phyloP scores from a whole-genome alignment of 2,888 invertebrate genomes.

The Dichetophora obliterata region DNA sequence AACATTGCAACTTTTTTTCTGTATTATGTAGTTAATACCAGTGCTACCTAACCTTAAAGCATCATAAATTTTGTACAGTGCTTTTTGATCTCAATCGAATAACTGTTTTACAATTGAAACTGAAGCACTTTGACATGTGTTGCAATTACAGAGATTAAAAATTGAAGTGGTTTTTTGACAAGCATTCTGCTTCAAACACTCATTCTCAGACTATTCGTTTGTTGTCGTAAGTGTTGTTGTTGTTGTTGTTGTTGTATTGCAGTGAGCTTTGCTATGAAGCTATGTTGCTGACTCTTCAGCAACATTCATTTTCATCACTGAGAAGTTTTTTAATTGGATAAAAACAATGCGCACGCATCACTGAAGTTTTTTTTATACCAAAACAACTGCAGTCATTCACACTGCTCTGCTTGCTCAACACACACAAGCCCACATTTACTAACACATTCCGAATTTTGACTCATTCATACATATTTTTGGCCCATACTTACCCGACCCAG shows the following conservation, averaged over 20 bases:
- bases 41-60: too few relatives aligned
- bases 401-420: slow-evolving; percentile 6
- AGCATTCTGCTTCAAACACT: neutral
- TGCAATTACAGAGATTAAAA: slow-evolving; percentile 9
- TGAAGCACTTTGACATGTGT: slow-evolving; percentile 21
- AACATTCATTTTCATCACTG: neutral
- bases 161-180: slow-evolving; percentile 14
- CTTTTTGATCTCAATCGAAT: neutral
- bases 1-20: too few relatives aligned
- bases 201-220: neutral
- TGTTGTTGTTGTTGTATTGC: too few relatives aligned
- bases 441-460: neutral
- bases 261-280: neutral
- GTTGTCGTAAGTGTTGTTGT: too few relatives aligned
- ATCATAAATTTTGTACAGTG: neutral
- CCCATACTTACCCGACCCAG: slow-evolving; percentile 68
- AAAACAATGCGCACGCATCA: slow-evolving; percentile 34
- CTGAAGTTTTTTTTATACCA: slow-evolving; percentile 29
- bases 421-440: neutral
- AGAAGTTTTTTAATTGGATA: slow-evolving; percentile 21
- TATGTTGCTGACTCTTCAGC: neutral
- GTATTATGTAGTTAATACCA: too few relatives aligned
- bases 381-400: slow-evolving; percentile 16
- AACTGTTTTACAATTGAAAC: neutral
- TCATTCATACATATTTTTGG: neutral